A percentile compares a stretch with the other conserved stretches of the same genome.
Evolutionary conservation across 1,140 invertebrate species (phyloP).

Genomic region (Leptopilina clavipes): DNA sequence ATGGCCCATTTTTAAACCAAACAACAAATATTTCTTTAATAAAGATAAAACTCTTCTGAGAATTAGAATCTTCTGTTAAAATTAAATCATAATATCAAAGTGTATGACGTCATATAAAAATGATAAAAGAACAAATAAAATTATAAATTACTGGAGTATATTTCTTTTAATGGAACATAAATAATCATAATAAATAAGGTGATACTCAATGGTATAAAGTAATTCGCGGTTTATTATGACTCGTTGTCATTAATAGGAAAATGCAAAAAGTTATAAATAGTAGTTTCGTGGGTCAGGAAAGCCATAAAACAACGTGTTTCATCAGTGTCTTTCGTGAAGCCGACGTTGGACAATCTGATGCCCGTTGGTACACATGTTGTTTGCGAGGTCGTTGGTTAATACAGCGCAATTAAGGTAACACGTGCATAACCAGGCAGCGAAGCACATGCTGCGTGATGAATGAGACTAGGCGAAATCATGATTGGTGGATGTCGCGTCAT

Average conservation of each 20-base stretch:
- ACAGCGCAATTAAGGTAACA: slow-evolving; percentile 64
- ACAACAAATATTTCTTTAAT: no score
- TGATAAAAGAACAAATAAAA: no score
- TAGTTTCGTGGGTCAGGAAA: not conserved
- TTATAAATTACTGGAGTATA: no score
- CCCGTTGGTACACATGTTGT: slow-evolving; percentile 26
- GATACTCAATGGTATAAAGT: not conserved
- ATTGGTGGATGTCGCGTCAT: slow-evolving; percentile 57
- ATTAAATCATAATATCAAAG: no score
- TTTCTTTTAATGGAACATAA: no score
- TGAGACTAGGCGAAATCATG: slow-evolving; percentile 61
- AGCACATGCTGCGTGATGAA: slow-evolving; percentile 67
- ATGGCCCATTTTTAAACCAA: no score
- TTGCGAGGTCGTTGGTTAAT: slow-evolving; percentile 56
- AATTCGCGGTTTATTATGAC: not conserved
- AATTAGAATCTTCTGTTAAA: no score
- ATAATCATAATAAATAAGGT: no score
- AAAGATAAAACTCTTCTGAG: no score
- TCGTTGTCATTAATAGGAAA: not conserved
- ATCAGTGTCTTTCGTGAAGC: slow-evolving; percentile 32
- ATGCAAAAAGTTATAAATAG: slow-evolving; percentile 33
- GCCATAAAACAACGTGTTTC: slow-evolving; percentile 24
- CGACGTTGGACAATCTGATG: slow-evolving; percentile 26
- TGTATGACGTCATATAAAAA: no score
- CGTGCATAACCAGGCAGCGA: slow-evolving; percentile 62